phyloP scores from a whole-genome alignment of 2,888 invertebrate genomes.

The Trimorus sp. region DNA sequence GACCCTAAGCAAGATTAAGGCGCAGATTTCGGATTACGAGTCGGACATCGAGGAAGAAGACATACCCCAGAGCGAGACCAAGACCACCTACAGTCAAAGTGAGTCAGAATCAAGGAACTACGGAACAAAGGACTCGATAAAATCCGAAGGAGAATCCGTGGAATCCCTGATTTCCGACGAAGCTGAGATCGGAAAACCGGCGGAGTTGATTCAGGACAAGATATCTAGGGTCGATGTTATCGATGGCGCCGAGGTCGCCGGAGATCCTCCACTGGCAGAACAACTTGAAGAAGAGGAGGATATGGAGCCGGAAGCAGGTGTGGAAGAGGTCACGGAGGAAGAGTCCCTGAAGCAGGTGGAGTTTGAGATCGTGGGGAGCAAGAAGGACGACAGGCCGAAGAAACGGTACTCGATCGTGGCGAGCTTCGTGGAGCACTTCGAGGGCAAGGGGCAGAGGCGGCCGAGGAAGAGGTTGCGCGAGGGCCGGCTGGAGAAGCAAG shows the following conservation, averaged over 20 bases:
- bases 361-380: constrained; percentile 54
- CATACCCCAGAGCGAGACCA: constrained; percentile 33
- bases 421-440: constrained; percentile 79
- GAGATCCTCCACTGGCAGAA: no score
- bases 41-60: constrained; percentile 68
- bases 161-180: constrained; percentile 39
- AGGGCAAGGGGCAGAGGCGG: constrained; percentile 70
- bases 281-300: constrained; percentile 51
- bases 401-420: constrained; percentile 80
- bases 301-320: neutral
- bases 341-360: constrained; percentile 37
- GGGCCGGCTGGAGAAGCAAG: constrained; percentile 60
- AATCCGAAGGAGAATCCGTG: constrained; percentile 57
- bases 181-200: constrained; percentile 26
- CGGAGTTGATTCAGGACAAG: constrained; percentile 54
- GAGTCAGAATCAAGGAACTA: constrained; percentile 54
- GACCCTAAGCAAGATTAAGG: constrained; percentile 78
- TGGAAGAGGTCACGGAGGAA: constrained; percentile 16
- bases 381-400: constrained; percentile 23
- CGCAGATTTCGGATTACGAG: constrained; percentile 77
- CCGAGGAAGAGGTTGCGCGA: constrained; percentile 56
- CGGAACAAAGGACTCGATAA: constrained; percentile 51
- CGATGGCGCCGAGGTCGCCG: no score
- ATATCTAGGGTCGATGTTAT: no score
- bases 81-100: constrained; percentile 30